Conservation (phyloP, 2,888 invertebrate species). For the Agriotes lineatus region DNA sequence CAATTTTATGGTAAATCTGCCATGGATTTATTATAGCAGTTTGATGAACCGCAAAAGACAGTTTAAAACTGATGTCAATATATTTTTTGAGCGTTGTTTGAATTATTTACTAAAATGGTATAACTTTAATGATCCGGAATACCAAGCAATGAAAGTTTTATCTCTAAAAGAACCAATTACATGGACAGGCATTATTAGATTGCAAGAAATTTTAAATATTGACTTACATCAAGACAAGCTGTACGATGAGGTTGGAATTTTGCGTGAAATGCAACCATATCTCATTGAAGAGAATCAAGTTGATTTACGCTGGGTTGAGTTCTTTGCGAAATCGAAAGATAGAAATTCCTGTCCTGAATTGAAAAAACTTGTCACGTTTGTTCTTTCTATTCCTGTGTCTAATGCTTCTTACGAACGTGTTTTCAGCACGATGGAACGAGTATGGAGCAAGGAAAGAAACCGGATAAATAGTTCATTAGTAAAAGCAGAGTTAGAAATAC, state of each 20-base stretch:
- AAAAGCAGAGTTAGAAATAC: neutral
- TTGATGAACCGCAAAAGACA: conserved; percentile 10
- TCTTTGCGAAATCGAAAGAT: conserved; percentile 9
- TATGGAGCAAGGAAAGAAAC: neutral
- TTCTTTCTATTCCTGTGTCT: conserved; percentile 10
- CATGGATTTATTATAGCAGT: conserved; percentile 10
- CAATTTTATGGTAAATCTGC: conserved; percentile 23
- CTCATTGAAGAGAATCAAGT: conserved; percentile 23
- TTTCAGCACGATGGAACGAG: neutral
- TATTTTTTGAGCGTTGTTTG: conserved; percentile 8
- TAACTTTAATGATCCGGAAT: conserved; percentile 10
- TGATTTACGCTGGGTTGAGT: conserved; percentile 17
- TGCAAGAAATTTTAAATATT: conserved; percentile 6
- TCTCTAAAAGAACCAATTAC: conserved; percentile 10
- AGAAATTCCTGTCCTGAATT: conserved; percentile 24
- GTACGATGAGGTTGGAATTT: conserved; percentile 24
- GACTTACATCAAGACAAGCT: conserved; percentile 8
- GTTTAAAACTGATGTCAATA: conserved; percentile 14
- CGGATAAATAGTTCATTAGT: too few species aligned
- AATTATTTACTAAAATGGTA: conserved; percentile 3
- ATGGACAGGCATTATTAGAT: conserved; percentile 9
- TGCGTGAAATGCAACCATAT: conserved; percentile 17
- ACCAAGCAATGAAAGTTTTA: conserved; percentile 8
- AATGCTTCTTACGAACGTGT: conserved; percentile 14
- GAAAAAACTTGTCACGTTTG: conserved; percentile 17